Evolutionary conservation across 2,797 vertebrate genomes (phyloP), one percentile per base, ranked within the genome.

Genomic region (Tachyglossus aculeatus): DNA sequence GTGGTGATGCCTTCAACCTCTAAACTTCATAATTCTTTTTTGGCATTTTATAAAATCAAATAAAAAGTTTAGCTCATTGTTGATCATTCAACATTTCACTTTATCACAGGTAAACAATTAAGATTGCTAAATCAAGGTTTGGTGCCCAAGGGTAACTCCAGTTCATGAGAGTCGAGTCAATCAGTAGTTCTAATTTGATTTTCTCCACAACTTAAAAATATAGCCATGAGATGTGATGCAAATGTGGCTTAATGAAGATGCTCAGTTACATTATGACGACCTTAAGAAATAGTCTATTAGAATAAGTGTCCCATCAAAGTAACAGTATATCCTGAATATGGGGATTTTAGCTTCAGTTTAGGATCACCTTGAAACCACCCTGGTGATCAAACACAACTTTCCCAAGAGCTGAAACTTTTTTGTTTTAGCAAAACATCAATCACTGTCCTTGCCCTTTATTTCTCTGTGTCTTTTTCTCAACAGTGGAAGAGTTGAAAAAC

Each of bases 141-240:
- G 70, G 67, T 79, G 82, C 79, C 65, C 85, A 67, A 29, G 71
- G 73, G 80, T 87, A 70, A 81, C 78, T 81, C 3, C 38, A 75
- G 89, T 83, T 86, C 85, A 89, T 83, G 77, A 69, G 34, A 61
- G 67, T 50, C 86, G 79, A 57, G 66, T 82, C 67, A 79, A 45
- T 64, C 71, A 84, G 63, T 73, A 82, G 54, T 72, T 77, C 75
- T 67, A 68, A 34, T 65, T 56, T 58, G 57, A 51, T 85, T 82
- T 77, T 48, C 43, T 84, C 84, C 82, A 82, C 71, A 70, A 75
- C 77, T 81, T 78, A 71, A 51, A 41, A 85, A 80, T 68, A 77
- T 66, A 83, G 48, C 38, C 24, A 67, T 45, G 61, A 63, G 57
- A 60, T 74, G 67, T 71, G 82, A 83, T 45, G 63, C 47, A 5